These are phyloP conservation scores for Paracanthobrama guichenoti DNA, from an alignment of 2,113 vertebrate genomes.

Conservation along the genomic window DNA sequence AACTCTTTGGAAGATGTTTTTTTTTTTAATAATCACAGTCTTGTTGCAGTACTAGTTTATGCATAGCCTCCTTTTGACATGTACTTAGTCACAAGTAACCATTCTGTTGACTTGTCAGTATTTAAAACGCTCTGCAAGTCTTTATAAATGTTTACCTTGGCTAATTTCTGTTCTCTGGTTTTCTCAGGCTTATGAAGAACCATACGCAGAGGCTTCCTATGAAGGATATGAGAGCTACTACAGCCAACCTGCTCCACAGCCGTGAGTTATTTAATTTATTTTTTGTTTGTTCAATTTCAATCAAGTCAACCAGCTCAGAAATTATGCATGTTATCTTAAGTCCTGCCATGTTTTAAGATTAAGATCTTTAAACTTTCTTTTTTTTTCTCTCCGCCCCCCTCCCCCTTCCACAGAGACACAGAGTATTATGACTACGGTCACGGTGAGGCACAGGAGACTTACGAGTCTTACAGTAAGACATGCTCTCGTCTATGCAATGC, in stretches of 20 bases:
- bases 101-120: background rate
- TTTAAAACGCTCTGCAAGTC: background rate
- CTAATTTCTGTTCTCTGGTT: background rate
- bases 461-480: conserved; percentile 88
- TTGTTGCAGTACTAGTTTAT: background rate
- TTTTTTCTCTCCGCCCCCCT: background rate
- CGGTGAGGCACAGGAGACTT: conserved; percentile 90
- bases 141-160: background rate
- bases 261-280: conserved; percentile 73
- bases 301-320: too few species aligned
- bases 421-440: conserved; percentile 99
- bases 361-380: background rate
- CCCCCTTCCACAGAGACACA: conserved; percentile 85
- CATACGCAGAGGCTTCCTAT: conserved; percentile 87
- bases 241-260: conserved; percentile 86
- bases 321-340: too few species aligned
- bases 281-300: too few species aligned
- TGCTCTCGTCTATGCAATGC: background rate
- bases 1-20: too few species aligned
- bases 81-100: background rate
- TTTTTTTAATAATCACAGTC: too few species aligned
- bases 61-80: background rate
- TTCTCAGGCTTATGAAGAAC: conserved; percentile 87
- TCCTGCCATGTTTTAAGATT: background rate
- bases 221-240: conserved; percentile 94